A percentile compares a stretch with the other conserved stretches of the same genome.
phyloP scores from a whole-genome alignment of 2,888 invertebrate species.

The Dryadula phaetusa region DNA sequence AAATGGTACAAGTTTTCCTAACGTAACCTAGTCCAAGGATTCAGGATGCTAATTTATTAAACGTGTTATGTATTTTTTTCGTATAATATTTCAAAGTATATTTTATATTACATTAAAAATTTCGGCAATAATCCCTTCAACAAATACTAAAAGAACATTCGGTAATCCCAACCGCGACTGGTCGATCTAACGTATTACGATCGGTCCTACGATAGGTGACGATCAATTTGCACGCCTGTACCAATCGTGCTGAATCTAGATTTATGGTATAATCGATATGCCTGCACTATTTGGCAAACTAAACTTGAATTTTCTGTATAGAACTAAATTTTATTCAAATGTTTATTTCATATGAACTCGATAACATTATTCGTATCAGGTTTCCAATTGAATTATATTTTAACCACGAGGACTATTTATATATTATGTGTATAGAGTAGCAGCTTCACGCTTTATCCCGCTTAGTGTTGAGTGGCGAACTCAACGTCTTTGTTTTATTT shows the following conservation, averaged over 20 bases:
- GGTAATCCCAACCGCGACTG: constrained; percentile 33
- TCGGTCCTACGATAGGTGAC: constrained; percentile 42
- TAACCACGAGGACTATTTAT: background rate
- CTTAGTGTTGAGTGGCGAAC: too few relatives aligned
- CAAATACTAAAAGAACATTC: constrained; percentile 6
- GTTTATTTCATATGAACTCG: constrained; percentile 3
- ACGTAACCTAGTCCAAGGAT: too few relatives aligned
- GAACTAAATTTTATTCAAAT: constrained; percentile 10
- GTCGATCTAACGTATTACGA: constrained; percentile 46
- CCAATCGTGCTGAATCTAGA: constrained; percentile 32
- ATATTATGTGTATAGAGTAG: too few relatives aligned
- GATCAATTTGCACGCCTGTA: constrained; percentile 44
- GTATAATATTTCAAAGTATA: too few relatives aligned
- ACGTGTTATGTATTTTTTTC: too few relatives aligned
- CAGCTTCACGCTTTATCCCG: too few relatives aligned
- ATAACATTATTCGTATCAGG: constrained; percentile 3
- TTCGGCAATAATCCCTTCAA: background rate
- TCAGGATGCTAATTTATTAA: too few relatives aligned
- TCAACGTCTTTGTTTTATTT: too few relatives aligned
- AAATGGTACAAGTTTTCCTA: too few relatives aligned
- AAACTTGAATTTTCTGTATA: background rate
- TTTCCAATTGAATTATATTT: constrained; percentile 5
- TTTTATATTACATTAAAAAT: too few relatives aligned
- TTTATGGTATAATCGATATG: constrained; percentile 35
- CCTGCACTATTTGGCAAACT: constrained; percentile 9